phyloP scores from a whole-genome alignment of 2,888 invertebrate species.

The Papilio protenor region DNA sequence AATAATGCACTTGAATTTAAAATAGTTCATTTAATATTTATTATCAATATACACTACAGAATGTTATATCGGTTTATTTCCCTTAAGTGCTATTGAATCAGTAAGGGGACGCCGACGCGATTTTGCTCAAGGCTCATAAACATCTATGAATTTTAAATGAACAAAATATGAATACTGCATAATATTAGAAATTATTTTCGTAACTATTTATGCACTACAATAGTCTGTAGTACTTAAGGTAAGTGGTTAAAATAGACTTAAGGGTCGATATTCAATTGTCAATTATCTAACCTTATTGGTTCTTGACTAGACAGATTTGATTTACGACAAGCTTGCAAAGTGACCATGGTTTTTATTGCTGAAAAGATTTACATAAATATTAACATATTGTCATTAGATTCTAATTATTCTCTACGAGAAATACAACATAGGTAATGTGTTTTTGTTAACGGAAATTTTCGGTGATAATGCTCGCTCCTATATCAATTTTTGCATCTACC shows the following conservation, averaged over 20 bases:
- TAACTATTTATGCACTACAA: background rate
- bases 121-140: constrained; percentile 25
- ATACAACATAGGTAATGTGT: no score
- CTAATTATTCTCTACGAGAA: no score
- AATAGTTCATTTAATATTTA: background rate
- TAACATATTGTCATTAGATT: no score
- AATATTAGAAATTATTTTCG: background rate
- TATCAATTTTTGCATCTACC: no score
- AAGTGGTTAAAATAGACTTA: background rate
- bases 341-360: no score
- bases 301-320: background rate
- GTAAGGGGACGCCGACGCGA: constrained; percentile 8
- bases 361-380: no score
- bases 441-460: no score
- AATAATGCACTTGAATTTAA: background rate
- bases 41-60: constrained; percentile 10
- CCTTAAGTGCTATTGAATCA: constrained; percentile 5
- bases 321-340: background rate
- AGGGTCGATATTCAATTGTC: background rate
- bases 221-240: background rate
- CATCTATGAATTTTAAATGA: constrained; percentile 32
- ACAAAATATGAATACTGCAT: background rate
- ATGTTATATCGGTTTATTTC: constrained; percentile 9
- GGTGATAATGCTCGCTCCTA: no score
- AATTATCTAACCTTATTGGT: no score